Percentiles rank a stretch among this genome's conserved stretches.
phyloP scores from a whole-genome alignment of 2,888 invertebrate species.

The Archips xylosteana region DNA sequence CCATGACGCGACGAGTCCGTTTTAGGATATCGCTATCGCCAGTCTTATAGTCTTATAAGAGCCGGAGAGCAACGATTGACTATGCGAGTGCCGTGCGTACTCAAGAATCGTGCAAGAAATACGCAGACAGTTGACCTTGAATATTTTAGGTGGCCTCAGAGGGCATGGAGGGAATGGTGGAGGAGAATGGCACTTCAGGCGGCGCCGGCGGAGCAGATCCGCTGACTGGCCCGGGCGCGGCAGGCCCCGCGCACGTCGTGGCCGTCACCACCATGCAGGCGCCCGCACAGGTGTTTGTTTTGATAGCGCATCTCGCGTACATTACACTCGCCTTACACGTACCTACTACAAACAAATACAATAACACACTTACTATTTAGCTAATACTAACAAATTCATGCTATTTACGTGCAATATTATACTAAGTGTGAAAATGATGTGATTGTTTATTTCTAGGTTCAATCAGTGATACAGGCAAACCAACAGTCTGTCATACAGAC shows the following conservation, averaged over 20 bases:
- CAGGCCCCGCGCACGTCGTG: conserved; percentile 75
- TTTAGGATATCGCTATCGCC: conserved; percentile 61
- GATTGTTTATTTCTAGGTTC: conserved; percentile 87
- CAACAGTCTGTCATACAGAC: conserved; percentile 98
- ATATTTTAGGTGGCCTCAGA: conserved; percentile 87
- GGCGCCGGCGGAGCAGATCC: conserved; percentile 74
- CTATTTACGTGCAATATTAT: background rate
- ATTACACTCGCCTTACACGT: conserved; percentile 11
- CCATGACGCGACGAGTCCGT: conserved; percentile 78
- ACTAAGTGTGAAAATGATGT: conserved; percentile 17
- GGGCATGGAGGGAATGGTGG: conserved; percentile 96
- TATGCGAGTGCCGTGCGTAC: conserved; percentile 57
- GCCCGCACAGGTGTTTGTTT: conserved; percentile 88
- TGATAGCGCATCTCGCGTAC: conserved; percentile 42
- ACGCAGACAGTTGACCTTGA: conserved; percentile 83
- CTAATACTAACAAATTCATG: background rate
- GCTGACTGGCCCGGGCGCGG: conserved; percentile 65
- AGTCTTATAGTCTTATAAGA: conserved; percentile 58
- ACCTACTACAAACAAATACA: conserved; percentile 8
- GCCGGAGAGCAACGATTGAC: conserved; percentile 55
- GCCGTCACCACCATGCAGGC: conserved; percentile 93
- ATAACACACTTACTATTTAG: conserved; percentile 3
- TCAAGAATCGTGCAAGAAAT: conserved; percentile 67
- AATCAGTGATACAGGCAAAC: conserved; percentile 98
- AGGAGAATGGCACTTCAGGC: conserved; percentile 91